Percentiles rank a stretch among this genome's conserved stretches.
Evolutionary conservation across 2,113 vertebrate genomes (phyloP).

Genomic region (Hippocampus barbouri): DNA sequence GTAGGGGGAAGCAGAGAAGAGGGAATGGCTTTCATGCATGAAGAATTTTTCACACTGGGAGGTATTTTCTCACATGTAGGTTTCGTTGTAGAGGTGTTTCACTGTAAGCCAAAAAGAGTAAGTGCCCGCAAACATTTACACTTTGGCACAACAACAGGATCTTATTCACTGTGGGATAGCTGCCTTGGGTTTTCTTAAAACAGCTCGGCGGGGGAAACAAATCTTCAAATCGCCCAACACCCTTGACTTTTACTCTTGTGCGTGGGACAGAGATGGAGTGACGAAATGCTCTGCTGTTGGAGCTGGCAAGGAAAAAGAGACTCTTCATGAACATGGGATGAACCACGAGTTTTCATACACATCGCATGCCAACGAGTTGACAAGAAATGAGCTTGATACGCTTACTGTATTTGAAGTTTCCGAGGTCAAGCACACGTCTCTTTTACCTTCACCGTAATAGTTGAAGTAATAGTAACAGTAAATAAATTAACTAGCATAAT

Average conservation of each 20-base stretch:
- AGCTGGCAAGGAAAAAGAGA: not conserved
- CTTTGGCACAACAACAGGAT: conserved; percentile 39
- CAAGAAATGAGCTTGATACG: not conserved
- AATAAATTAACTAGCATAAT: too few relatives aligned
- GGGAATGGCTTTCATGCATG: too few relatives aligned
- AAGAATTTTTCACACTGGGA: too few relatives aligned
- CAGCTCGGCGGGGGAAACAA: conserved; percentile 21
- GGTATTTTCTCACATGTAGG: too few relatives aligned
- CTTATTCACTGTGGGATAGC: conserved; percentile 17
- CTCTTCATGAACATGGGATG: not conserved
- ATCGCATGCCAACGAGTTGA: conserved; percentile 9
- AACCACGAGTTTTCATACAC: not conserved
- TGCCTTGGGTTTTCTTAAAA: too few relatives aligned
- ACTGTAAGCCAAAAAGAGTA: conserved; percentile 13
- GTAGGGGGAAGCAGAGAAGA: too few relatives aligned
- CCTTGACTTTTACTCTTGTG: conserved; percentile 9
- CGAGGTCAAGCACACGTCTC: not conserved
- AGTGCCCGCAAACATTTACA: conserved; percentile 40
- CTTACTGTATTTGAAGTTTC: not conserved
- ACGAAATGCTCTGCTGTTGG: not conserved
- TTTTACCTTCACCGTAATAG: conserved; percentile 1
- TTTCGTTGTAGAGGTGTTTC: too few relatives aligned
- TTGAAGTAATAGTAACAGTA: not conserved
- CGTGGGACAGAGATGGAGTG: not conserved
- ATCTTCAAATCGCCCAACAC: conserved; percentile 8